A percentile compares a stretch with the other conserved stretches of the same genome.
Conservation (phyloP, 2,888 invertebrate species). For the Phlogophora meticulosa region DNA sequence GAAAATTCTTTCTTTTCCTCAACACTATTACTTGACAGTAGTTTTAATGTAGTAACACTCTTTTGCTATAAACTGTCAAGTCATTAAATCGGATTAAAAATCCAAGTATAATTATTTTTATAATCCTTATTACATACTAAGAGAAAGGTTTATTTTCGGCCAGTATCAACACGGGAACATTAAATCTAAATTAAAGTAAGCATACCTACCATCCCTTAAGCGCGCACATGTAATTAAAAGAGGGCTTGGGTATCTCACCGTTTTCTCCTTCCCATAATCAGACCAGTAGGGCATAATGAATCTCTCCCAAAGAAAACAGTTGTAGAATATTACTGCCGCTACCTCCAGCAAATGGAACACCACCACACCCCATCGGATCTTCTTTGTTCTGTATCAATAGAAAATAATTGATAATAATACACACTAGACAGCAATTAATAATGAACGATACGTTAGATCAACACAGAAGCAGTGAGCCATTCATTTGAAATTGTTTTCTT, state of each 20-base stretch:
- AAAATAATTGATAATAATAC: slow-evolving; percentile 3
- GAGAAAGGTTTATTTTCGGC: neutral
- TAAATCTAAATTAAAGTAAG: slow-evolving; percentile 16
- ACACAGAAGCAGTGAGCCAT: neutral
- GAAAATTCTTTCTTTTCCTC: no score
- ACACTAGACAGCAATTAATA: neutral
- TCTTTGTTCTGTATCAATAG: slow-evolving; percentile 90
- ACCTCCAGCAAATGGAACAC: slow-evolving; percentile 94
- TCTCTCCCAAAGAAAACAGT: slow-evolving; percentile 95
- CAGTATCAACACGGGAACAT: neutral
- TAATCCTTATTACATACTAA: slow-evolving; percentile 1
- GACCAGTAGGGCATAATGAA: slow-evolving; percentile 94
- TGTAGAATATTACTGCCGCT: slow-evolving; percentile 94
- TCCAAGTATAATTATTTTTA: neutral
- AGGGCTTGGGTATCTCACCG: slow-evolving; percentile 67
- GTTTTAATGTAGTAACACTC: no score
- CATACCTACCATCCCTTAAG: neutral
- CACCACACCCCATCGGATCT: slow-evolving; percentile 94
- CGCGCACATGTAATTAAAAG: slow-evolving; percentile 35
- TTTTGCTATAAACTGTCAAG: no score
- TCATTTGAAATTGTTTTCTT: slow-evolving; percentile 12
- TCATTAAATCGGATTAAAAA: no score
- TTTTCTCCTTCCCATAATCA: slow-evolving; percentile 91
- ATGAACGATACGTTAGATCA: slow-evolving; percentile 1
- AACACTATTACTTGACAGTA: no score